Percentiles rank a stretch among this genome's conserved stretches.
phyloP scores from a whole-genome alignment of 1,140 invertebrate genomes.

The Tetramorium simillimum region DNA sequence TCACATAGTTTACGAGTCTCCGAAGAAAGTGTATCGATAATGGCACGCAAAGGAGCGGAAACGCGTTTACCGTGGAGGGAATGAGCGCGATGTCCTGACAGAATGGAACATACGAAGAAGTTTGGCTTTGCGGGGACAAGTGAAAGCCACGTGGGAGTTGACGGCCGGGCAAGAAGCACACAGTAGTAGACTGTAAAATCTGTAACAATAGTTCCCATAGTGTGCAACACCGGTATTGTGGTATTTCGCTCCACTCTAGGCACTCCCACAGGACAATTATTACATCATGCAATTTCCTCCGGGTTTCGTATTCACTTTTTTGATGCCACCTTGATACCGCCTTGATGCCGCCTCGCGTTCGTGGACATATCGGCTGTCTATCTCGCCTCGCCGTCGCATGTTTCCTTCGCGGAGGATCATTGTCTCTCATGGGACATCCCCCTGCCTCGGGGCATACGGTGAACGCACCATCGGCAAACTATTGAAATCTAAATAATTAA shows the following conservation, averaged over 20 bases:
- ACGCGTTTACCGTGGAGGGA: conserved; percentile 19
- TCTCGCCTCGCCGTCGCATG: conserved; percentile 47
- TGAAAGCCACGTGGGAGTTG: conserved; percentile 84
- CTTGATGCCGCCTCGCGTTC: conserved; percentile 47
- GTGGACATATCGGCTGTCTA: conserved; percentile 64
- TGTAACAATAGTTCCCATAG: conserved; percentile 85
- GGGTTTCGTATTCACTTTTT: conserved; percentile 70
- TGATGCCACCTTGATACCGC: conserved; percentile 70
- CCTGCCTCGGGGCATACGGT: neutral
- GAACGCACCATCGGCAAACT: neutral
- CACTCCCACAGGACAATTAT: conserved; percentile 84
- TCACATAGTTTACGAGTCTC: neutral
- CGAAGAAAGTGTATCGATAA: conserved; percentile 61
- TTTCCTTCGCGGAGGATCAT: conserved; percentile 28
- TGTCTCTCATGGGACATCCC: conserved; percentile 21
- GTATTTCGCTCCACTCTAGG: conserved; percentile 77
- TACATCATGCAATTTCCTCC: conserved; percentile 84
- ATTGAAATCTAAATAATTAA: conserved; percentile 41
- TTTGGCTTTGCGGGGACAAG: conserved; percentile 79
- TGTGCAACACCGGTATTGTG: conserved; percentile 83
- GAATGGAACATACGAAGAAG: conserved; percentile 63
- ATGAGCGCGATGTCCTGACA: conserved; percentile 25
- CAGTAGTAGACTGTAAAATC: conserved; percentile 84
- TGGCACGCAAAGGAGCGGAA: conserved; percentile 60
- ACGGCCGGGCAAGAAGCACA: conserved; percentile 72